Percentiles rank a stretch among this genome's conserved stretches.
Conservation (phyloP, 1,140 invertebrate species). For the Adelges cooleyi region DNA sequence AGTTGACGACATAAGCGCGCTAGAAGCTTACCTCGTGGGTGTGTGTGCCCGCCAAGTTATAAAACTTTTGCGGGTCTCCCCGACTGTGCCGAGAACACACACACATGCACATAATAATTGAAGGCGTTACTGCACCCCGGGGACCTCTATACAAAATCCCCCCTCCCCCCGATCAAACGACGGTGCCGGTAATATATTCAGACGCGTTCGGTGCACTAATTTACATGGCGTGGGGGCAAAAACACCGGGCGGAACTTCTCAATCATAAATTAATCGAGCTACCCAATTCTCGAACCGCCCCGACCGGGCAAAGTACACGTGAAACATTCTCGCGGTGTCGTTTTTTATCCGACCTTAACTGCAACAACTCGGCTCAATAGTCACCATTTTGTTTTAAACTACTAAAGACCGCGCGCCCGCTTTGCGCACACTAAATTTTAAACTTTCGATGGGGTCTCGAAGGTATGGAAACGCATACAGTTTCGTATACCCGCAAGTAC, state of each 20-base stretch:
- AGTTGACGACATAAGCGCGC: not conserved
- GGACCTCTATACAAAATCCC: not conserved
- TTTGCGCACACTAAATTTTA: not conserved
- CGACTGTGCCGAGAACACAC: too few species aligned
- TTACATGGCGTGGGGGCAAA: not conserved
- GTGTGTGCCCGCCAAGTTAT: too few species aligned
- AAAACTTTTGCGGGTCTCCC: too few species aligned
- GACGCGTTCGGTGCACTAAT: constrained; percentile 13
- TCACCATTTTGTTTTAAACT: not conserved
- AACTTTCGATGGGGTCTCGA: not conserved
- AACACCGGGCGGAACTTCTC: not conserved
- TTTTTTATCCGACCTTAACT: not conserved
- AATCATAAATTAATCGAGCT: constrained; percentile 11
- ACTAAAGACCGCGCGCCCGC: not conserved
- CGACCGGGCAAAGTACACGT: not conserved
- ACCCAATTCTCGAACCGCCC: not conserved
- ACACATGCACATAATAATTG: constrained; percentile 6
- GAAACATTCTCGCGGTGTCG: not conserved
- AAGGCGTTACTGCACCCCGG: constrained; percentile 21
- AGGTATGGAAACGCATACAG: too few species aligned
- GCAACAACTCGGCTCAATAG: not conserved
- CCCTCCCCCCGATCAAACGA: not conserved
- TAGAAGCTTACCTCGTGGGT: too few species aligned
- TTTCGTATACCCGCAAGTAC: too few species aligned
- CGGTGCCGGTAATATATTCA: not conserved